Evolutionary conservation across 2,797 vertebrate genomes (phyloP).

Genomic region (Megalops cyprinoides): DNA sequence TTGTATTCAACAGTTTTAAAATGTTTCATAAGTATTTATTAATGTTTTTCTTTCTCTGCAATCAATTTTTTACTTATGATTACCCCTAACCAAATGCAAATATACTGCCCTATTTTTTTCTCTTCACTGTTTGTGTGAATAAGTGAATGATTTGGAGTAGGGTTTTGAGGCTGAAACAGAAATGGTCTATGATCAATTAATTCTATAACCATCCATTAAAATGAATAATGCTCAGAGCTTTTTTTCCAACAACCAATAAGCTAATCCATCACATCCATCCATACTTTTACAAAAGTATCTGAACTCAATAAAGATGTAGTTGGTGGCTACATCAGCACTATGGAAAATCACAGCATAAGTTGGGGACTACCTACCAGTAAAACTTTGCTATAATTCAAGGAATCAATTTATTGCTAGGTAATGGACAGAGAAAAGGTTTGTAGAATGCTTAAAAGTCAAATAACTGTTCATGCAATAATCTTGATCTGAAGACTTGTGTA

Average conservation of each 20-base stretch:
- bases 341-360: not conserved
- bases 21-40: no score
- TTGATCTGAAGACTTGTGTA: not conserved
- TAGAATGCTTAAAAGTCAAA: not conserved
- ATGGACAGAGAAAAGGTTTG: not conserved
- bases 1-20: no score
- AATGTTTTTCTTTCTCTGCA: no score
- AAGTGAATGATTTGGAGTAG: not conserved
- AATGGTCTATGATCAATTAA: not conserved
- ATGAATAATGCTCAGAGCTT: not conserved
- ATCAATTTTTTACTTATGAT: no score
- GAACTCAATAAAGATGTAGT: not conserved
- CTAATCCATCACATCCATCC: slow-evolving; percentile 1
- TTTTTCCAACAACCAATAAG: not conserved
- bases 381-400: not conserved
- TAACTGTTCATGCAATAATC: not conserved
- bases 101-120: no score
- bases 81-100: no score
- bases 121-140: no score
- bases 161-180: not conserved
- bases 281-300: not conserved
- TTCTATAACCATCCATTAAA: not conserved
- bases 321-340: not conserved
- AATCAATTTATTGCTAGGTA: not conserved
- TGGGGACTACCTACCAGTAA: not conserved